Evolutionary conservation across 2,888 invertebrate species (phyloP), one percentile per base, ranked within the genome.

Genomic region (Leptopilina drosophilae): DNA sequence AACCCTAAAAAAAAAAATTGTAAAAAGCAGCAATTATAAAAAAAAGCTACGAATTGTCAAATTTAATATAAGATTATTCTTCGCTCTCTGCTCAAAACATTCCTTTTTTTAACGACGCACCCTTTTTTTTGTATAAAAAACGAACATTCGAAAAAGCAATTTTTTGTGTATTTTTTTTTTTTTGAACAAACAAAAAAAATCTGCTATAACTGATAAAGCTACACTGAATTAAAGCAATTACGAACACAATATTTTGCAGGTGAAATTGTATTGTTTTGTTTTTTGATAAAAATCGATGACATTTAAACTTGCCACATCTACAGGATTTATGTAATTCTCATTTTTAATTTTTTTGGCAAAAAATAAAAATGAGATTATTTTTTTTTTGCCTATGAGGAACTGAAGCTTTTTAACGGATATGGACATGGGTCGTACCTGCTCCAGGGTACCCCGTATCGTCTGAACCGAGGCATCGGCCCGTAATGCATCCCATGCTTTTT

Each of bases 361-460:
- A 33, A 33, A 49, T 42, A 8, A 42, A 42, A 42, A 42, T 42
- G 49, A 49, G 49, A 49, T 49, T n/a, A n/a, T n/a, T n/a, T 49
- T 1, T 69, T 69, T 87, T 85, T 87, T 85, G 88, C 88, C 88
- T 88, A 88, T 87, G 86, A 87, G 88, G 82, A 42, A 81, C 80
- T 84, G 82, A 88, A 87, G 86, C 88, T 86, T 33, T 33, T 89
- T 88, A 88, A 88, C 88, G 90, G 89, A 89, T 89, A 89, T 88
- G 88, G 87, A 88, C 89, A 42, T 90, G 90, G 90, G 90, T 90
- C 90, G 90, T 90, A 90, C 90, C 90, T 90, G 90, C 89, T 90
- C 90, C 90, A 90, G 90, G 90, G 89, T 90, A 90, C 89, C 90
- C 90, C 85, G 90, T 90, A 90, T 90, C 89, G 90, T 90, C 89